Conservation (phyloP, 2,797 vertebrate species). For the Oryzias sinensis region DNA sequence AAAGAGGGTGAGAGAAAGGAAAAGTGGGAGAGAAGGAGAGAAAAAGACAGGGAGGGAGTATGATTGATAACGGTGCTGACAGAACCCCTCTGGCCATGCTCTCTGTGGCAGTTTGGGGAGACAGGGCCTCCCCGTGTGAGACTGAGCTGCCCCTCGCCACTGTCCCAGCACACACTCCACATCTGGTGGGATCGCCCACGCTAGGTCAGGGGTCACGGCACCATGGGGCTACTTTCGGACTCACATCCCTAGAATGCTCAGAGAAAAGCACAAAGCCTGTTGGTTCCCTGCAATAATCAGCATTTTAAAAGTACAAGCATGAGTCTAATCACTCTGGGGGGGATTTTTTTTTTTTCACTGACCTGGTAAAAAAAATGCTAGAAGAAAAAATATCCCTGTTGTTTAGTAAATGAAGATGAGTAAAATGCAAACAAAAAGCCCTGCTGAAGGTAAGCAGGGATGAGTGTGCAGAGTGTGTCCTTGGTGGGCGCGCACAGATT, state of each 20-base stretch:
- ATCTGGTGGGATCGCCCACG: slow-evolving; percentile 82
- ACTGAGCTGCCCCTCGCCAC: slow-evolving; percentile 77
- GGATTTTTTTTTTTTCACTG: slow-evolving; percentile 46
- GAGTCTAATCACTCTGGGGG: slow-evolving; percentile 61
- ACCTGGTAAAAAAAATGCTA: slow-evolving; percentile 46
- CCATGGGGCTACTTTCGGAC: slow-evolving; percentile 77
- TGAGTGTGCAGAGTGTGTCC: slow-evolving; percentile 53
- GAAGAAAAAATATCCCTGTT: slow-evolving; percentile 8
- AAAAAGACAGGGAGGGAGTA: slow-evolving; percentile 71
- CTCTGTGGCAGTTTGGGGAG: slow-evolving; percentile 81
- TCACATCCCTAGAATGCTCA: slow-evolving; percentile 71
- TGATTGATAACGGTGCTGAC: slow-evolving; percentile 83
- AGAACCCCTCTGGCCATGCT: slow-evolving; percentile 81
- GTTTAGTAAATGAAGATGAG: slow-evolving; percentile 41
- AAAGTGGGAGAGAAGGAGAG: slow-evolving; percentile 51
- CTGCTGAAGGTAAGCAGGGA: slow-evolving; percentile 57
- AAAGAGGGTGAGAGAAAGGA: slow-evolving; percentile 48
- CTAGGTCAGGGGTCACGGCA: slow-evolving; percentile 73
- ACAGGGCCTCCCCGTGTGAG: slow-evolving; percentile 78
- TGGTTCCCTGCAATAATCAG: slow-evolving; percentile 64
- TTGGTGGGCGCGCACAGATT: slow-evolving; percentile 37
- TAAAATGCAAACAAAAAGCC: slow-evolving; percentile 55
- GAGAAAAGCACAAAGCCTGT: slow-evolving; percentile 69
- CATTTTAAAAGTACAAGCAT: slow-evolving; percentile 69
- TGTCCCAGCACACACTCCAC: slow-evolving; percentile 81